Base-by-base conservation (phyloP, 2,113 vertebrate genomes). In the Calypte anna region DNA sequence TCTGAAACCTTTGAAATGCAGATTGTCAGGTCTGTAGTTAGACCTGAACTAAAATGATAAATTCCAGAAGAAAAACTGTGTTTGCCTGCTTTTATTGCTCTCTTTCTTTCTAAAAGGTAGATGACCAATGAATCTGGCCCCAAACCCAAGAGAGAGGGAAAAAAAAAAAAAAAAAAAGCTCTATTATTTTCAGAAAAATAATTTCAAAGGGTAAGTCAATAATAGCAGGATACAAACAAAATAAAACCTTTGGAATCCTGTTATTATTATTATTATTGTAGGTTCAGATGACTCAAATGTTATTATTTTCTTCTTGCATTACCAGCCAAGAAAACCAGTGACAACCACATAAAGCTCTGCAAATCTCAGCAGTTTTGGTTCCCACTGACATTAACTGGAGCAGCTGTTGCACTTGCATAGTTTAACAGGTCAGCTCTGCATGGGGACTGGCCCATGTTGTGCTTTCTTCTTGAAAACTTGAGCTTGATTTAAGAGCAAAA, bases 331-430 rank as follows among this genome's bases (percentile, higher is more conserved):
- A 93, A 91, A 94, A 88, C 94, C 90, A 90, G 59, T 9, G 85
- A 86, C 94, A 92, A 77, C 91, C 59, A 19, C 50, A 69, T 15
- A 59, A 84, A 86, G 81, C 91, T 86, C 76, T 96, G 95, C 94
- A 67, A 72, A 85, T 93, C 93, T 97, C 96, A 97, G 95, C 96
- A 97, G 77, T 95, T 97, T 90, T 82, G 55, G 64, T 95, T 95
- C 93, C 89, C 92, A 70, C 86, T 94, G 62, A 62, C 66, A 58
- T 84, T 90, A 38, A 38, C 80, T 70, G 84, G 86, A 96, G 92
- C 96, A 96, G 96, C 87, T 94, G 90, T 31, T 85, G 85, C 20
- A 1, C 85, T 93, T 43, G 0, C 25, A 2, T n/a, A 81, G 80
- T 73, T 93, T 51, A 83, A 73, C 88, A 80, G 88, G 93, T 92